Evolutionary conservation across 1,140 invertebrate genomes (phyloP), one percentile per base, ranked within the genome.

Genomic region (Drosophila nebulosa): DNA sequence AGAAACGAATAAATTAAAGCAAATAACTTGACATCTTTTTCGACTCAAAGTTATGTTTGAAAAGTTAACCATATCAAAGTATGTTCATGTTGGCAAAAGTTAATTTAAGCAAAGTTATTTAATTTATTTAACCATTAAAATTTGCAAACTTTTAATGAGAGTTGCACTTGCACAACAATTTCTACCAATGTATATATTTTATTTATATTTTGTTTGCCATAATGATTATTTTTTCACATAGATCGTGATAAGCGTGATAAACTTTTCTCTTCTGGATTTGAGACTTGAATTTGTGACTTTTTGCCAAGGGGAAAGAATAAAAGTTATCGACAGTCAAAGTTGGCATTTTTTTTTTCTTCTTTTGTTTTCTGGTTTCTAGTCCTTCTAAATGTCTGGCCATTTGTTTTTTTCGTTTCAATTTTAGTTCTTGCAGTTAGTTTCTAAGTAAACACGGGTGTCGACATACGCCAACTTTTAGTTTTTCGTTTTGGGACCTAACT

Each of bases 331-430:
- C 51, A 27, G 16, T 59, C 35, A 51, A 74, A 79, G 56, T 74
- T 66, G 21, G 32, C 30, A 26, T 24, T 22, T 22, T 57, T 16
- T 57, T 57, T 57, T 35, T 57, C 10, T n/a, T 16, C 2, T 1
- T 57, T 2, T 14, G 46, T 30, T 9, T 56, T 39, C 30, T n/a
- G n/a, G n/a, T 27, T 18, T 7, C 64, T 30, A 24, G 7, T 51
- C 26, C 14, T 30, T 51, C 53, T 57, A 18, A 64, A 52, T 27
- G 61, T 39, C 53, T 52, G 62, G 62, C 57, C 74, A 67, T 74
- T 85, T 67, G 72, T 39, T 79, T 64, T 64, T 85, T 85, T 76
- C 10, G 60, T 67, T 76, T 76, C 62, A 79, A 64, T 72, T 76
- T 26, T 26, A 42, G 57, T 73, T 73, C 62, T 50, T 63, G 59